These are phyloP conservation scores for Gibbula magus DNA, from an alignment of 2,888 invertebrate genomes.

Conservation along the genomic window DNA sequence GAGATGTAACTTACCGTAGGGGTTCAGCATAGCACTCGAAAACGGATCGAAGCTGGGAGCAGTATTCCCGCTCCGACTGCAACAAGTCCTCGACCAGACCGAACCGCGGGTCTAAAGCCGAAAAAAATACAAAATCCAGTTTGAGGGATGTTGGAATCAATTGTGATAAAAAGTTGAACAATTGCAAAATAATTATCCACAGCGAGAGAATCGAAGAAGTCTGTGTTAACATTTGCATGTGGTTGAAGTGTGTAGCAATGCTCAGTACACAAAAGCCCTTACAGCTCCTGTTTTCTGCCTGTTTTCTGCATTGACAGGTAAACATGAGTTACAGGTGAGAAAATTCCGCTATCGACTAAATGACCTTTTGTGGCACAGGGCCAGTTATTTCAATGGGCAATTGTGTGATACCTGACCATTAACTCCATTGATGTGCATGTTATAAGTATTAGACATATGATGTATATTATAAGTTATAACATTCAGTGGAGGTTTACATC, in stretches of 20 bases:
- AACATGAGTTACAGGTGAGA: slow-evolving; percentile 9
- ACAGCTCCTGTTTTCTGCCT: background rate
- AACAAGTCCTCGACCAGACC: slow-evolving; percentile 50
- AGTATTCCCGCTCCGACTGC: slow-evolving; percentile 55
- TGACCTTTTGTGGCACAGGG: slow-evolving; percentile 13
- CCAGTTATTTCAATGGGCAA: background rate
- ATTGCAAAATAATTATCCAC: background rate
- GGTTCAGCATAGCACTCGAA: slow-evolving; percentile 64
- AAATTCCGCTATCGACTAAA: background rate
- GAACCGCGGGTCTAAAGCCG: slow-evolving; percentile 46
- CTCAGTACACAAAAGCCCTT: background rate
- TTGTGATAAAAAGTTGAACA: background rate
- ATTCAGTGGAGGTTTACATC: too few species aligned
- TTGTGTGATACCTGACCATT: too few species aligned
- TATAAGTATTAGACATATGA: too few species aligned
- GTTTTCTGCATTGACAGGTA: slow-evolving; percentile 4
- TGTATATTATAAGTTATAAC: too few species aligned
- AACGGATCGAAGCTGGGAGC: slow-evolving; percentile 47
- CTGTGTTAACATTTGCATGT: background rate
- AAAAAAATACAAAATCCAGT: slow-evolving; percentile 16
- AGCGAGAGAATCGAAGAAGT: background rate
- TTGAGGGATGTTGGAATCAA: background rate
- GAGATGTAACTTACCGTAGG: slow-evolving; percentile 47
- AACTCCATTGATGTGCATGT: too few species aligned
- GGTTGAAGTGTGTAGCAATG: background rate